Base-by-base conservation (phyloP, 2,113 vertebrate genomes). In the Bubalus kerabau region DNA sequence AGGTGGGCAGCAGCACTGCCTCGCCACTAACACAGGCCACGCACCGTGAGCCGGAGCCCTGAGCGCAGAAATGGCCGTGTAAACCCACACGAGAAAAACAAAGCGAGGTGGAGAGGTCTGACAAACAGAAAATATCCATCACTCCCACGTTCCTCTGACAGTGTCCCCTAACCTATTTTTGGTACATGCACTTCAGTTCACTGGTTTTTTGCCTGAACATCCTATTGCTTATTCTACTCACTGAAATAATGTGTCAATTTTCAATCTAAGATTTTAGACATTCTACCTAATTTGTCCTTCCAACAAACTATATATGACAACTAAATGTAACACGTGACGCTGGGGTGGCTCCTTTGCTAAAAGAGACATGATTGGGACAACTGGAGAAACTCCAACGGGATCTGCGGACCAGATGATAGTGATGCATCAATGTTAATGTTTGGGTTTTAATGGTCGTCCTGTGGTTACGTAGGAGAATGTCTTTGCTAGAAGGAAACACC, bases 21-120 rank as follows among this genome's bases (percentile, higher is more conserved):
- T 36, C 30, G 32, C n/a, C 26, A 6, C 1, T 0, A 28, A 36
- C 0, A 5, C 7, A 10, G 0, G 4, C 3, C 30, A 36, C n/a
- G 50, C 23, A 11, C 6, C 6, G 56, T 0, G 40, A 5, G n/a
- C 28, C 7, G 1, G 15, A 76, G 71, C 40, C 71, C 71, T 40
- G 67, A 40, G 52, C 9, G 36, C 83, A 60, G 54, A 32, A 0
- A 32, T 6, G 54, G 85, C 8, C 30, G 1, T 50, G 36, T 28
- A 78, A 56, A 21, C 30, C 17, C 74, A 21, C 30, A 24, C 0
- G 82, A n/a, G 56, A 14, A 52, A 52, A 64, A 60, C 74, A 67
- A 84, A 74, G 50, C 23, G 9, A 21, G 16, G 28, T 5, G 1
- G 30, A 40, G 26, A 78, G 36, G 23, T 28, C 1, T 87, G 40